phyloP scores from a whole-genome alignment of 2,113 vertebrate genomes.

The Globicephala melas region DNA sequence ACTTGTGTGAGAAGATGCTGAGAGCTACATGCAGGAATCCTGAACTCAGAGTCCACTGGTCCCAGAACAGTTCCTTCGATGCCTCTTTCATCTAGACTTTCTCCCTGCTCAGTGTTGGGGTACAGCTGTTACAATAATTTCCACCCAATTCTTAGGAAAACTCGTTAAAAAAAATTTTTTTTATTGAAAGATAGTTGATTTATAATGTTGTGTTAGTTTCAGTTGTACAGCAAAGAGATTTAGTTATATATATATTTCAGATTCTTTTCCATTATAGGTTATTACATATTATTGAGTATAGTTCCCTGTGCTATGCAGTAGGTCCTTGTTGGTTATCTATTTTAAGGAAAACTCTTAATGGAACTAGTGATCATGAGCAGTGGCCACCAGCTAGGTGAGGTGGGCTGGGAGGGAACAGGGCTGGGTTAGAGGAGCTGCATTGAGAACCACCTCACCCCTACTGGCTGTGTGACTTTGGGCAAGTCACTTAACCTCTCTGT shows the following conservation, averaged over 20 bases:
- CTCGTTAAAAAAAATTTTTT: not conserved
- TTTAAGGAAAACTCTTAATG: not conserved
- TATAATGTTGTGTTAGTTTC: not conserved
- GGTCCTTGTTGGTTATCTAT: not conserved
- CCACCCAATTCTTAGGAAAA: not conserved
- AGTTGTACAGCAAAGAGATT: not conserved
- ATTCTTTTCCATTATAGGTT: not conserved
- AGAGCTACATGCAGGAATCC: too few relatives aligned
- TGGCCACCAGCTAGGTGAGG: not conserved
- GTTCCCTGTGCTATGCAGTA: not conserved
- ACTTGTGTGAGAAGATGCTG: not conserved
- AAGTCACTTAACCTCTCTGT: not conserved
- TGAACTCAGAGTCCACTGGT: not conserved
- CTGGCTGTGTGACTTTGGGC: not conserved
- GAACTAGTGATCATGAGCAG: accelerated
- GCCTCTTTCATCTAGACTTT: not conserved
- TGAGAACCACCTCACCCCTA: not conserved
- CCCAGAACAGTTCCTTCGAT: not conserved
- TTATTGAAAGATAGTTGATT: not conserved
- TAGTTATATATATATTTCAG: not conserved
- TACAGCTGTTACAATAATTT: accelerated
- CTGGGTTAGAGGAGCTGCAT: not conserved
- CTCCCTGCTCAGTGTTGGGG: not conserved
- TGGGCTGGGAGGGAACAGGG: not conserved
- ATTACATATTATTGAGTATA: not conserved